Evolutionary conservation across 2,888 invertebrate species (phyloP).

Genomic region (Xestobium rufovillosum): DNA sequence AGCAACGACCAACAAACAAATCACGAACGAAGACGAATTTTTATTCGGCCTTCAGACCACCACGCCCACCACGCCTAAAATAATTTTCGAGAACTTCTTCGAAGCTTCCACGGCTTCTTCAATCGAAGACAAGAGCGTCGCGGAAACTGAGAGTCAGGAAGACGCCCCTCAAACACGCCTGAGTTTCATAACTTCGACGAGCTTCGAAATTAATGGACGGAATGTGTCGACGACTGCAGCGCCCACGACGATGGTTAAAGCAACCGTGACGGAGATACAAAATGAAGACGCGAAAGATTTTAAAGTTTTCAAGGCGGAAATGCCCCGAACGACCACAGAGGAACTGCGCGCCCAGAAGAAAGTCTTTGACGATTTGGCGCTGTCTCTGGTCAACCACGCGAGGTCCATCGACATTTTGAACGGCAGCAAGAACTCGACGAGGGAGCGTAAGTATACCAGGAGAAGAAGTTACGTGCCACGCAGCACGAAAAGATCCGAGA

Average conservation of each 20-base stretch:
- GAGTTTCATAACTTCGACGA: conserved; percentile 49
- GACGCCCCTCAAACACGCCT: conserved; percentile 39
- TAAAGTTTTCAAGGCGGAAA: conserved; percentile 28
- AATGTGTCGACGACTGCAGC: conserved; percentile 17
- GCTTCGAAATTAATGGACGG: conserved; percentile 45
- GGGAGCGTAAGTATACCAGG: conserved; percentile 25
- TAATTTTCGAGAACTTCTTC: conserved; percentile 35
- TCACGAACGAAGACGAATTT: neutral
- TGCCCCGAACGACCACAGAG: conserved; percentile 14
- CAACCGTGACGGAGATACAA: conserved; percentile 21
- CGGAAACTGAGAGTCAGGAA: conserved; percentile 3
- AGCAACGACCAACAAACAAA: neutral
- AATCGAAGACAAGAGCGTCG: conserved; percentile 12
- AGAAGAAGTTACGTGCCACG: too few relatives aligned
- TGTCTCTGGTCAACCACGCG: conserved; percentile 42
- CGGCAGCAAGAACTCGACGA: conserved; percentile 21
- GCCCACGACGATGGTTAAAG: conserved; percentile 18
- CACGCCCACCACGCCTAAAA: conserved; percentile 21
- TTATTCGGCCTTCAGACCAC: conserved; percentile 11
- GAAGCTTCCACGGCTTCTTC: conserved; percentile 27
- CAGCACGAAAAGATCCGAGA: too few relatives aligned
- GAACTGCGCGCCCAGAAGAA: conserved; percentile 22
- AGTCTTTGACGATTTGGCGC: conserved; percentile 35
- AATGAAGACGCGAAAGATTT: conserved; percentile 17
- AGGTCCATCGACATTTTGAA: conserved; percentile 34